Percentiles rank a stretch among this genome's conserved stretches.
Conservation (phyloP, 2,113 vertebrate species). For the Lasiurus borealis region DNA sequence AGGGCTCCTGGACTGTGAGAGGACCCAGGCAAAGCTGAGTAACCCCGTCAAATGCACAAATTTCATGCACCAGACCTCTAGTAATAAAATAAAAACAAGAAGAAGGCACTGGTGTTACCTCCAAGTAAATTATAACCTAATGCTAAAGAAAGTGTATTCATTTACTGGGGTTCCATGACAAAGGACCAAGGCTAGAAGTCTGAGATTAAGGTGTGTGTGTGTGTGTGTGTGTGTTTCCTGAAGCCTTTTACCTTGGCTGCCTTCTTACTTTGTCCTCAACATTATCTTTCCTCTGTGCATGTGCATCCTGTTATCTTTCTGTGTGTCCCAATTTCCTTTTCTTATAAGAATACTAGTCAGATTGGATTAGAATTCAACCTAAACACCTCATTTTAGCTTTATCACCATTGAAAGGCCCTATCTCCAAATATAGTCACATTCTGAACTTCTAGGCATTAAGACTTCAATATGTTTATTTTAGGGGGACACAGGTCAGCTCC, state of each 20-base stretch:
- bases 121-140: neutral
- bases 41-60: too few relatives aligned
- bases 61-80: too few relatives aligned
- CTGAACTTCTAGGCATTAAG: neutral
- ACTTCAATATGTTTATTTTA: neutral
- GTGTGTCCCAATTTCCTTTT: neutral
- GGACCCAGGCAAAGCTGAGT: too few relatives aligned
- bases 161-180: neutral
- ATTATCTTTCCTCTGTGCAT: neutral
- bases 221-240: too few relatives aligned
- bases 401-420: neutral
- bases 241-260: neutral
- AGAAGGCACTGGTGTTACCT: neutral
- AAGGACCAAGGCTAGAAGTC: neutral
- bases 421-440: neutral
- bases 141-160: neutral
- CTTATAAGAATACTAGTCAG: neutral
- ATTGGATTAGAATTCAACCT: neutral
- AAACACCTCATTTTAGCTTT: neutral
- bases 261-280: neutral
- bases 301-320: neutral
- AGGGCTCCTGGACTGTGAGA: too few relatives aligned
- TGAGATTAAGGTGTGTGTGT: neutral
- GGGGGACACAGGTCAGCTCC: neutral
- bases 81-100: too few relatives aligned